Conservation (phyloP, 2,888 invertebrate genomes). For the Lissonota sp. region DNA sequence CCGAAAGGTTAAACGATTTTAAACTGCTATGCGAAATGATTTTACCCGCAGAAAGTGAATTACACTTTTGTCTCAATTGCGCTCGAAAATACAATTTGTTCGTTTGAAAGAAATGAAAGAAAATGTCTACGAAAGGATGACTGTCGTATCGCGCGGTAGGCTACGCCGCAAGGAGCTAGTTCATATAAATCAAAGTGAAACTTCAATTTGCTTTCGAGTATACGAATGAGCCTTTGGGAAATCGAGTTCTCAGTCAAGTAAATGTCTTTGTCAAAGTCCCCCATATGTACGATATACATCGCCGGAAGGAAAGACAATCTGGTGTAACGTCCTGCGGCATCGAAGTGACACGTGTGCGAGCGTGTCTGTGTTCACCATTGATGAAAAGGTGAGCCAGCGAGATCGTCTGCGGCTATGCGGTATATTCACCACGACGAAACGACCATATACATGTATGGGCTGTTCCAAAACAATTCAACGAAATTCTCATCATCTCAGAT, state of each 20-base stretch:
- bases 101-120: background rate
- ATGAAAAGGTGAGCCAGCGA: slow-evolving; percentile 47
- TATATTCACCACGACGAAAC: slow-evolving; percentile 46
- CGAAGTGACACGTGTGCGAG: background rate
- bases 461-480: no score
- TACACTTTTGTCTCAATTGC: no score
- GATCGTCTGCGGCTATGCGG: slow-evolving; percentile 13
- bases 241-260: slow-evolving; percentile 31
- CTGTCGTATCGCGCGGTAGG: no score
- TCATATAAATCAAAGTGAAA: slow-evolving; percentile 3
- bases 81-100: no score
- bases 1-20: no score
- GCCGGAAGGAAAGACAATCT: slow-evolving; percentile 61
- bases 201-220: slow-evolving; percentile 3
- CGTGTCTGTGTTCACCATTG: slow-evolving; percentile 55
- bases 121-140: background rate
- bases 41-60: no score
- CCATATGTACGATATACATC: slow-evolving; percentile 30
- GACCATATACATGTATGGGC: slow-evolving; percentile 16
- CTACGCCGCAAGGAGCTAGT: background rate
- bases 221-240: slow-evolving; percentile 6
- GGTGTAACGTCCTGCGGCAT: slow-evolving; percentile 36
- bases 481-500: background rate
- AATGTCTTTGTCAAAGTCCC: slow-evolving; percentile 41
- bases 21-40: no score